These are phyloP conservation scores for Ametastegia equiseti DNA, from an alignment of 2,888 invertebrate species.

Conservation along the genomic window DNA sequence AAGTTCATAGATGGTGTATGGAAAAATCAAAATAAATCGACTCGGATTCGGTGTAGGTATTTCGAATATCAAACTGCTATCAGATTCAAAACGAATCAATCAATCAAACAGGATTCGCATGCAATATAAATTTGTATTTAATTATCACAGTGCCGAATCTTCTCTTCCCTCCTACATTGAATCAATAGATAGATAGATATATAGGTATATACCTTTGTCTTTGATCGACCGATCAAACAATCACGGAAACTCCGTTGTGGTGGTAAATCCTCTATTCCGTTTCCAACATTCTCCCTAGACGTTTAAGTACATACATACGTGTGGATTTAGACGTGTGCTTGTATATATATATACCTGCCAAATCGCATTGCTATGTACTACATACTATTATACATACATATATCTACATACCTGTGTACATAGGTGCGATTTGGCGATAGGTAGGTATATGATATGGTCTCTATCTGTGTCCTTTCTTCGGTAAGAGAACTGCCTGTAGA, in stretches of 20 bases:
- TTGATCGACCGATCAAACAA: slow-evolving; percentile 33
- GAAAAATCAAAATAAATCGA: no score
- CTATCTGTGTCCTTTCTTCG: slow-evolving; percentile 12
- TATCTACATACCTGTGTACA: background rate
- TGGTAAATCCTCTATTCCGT: background rate
- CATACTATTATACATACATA: background rate
- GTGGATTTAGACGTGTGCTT: background rate
- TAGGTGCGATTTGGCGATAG: no score
- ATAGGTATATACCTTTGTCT: background rate
- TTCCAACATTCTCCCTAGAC: background rate
- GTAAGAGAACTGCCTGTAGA: slow-evolving; percentile 14
- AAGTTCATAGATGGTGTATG: no score
- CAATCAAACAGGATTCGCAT: background rate
- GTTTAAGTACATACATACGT: background rate
- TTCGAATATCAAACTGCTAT: no score
- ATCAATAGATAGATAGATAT: no score
- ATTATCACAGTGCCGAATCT: background rate
- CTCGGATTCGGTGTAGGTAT: no score
- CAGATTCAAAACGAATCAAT: no score
- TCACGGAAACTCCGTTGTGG: background rate
- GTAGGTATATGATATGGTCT: slow-evolving; percentile 4
- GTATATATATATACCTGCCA: background rate
- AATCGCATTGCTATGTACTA: background rate
- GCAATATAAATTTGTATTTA: background rate
- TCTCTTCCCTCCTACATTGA: background rate